Evolutionary conservation across 1,140 invertebrate species (phyloP).

Genomic region (Ganaspis sp.): DNA sequence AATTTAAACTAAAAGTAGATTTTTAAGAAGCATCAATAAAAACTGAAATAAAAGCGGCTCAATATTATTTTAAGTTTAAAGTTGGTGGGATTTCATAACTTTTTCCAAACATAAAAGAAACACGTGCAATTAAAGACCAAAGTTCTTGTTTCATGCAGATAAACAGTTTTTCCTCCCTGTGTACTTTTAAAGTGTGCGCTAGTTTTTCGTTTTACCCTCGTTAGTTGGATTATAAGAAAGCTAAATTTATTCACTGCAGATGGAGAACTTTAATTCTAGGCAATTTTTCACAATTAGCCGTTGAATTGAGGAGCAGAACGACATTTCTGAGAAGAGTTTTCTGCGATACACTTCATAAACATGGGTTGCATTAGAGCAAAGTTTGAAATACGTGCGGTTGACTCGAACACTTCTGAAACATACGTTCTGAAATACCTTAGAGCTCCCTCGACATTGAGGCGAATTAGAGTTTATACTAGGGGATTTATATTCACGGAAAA

Average conservation of each 20-base stretch:
- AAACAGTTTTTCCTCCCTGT: neutral
- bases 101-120: neutral
- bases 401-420: neutral
- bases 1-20: too few species aligned
- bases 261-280: neutral
- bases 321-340: neutral
- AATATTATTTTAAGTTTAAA: neutral
- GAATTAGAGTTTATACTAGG: neutral
- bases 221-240: neutral
- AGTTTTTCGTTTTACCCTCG: neutral
- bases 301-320: neutral
- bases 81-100: too few species aligned
- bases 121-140: neutral
- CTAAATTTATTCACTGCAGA: neutral
- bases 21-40: too few species aligned
- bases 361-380: neutral
- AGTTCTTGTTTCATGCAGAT: neutral
- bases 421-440: neutral
- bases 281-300: neutral
- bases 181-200: neutral
- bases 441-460: neutral
- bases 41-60: neutral
- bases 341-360: neutral
- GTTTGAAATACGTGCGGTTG: conserved; percentile 5
- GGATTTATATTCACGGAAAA: neutral